These are phyloP conservation scores for Erethizon dorsatum DNA, from an alignment of 2,797 vertebrate species.

Conservation along the genomic window DNA sequence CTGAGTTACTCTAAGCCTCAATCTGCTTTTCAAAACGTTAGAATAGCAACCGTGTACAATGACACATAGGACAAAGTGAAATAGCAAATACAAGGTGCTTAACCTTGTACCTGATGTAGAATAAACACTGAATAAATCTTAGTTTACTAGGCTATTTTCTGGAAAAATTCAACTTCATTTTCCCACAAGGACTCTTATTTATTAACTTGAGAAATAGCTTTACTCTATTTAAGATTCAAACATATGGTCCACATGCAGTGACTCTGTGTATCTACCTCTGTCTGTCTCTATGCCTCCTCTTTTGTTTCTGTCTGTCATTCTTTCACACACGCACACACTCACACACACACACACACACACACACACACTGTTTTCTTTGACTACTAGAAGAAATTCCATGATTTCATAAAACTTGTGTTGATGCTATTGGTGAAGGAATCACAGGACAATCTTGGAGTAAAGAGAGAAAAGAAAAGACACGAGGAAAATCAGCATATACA, in stretches of 20 bases:
- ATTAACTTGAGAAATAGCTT: neutral
- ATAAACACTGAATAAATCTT: conserved; percentile 42
- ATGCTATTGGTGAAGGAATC: neutral
- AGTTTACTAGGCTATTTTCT: conserved; percentile 48
- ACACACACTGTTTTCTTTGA: neutral
- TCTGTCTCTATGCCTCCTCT: neutral
- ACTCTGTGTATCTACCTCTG: neutral
- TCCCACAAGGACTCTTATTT: neutral
- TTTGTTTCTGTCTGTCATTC: neutral
- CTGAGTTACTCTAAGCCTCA: neutral
- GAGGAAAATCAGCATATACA: neutral
- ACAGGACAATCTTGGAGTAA: neutral
- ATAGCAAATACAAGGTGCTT: neutral
- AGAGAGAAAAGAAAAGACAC: neutral
- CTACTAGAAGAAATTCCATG: neutral
- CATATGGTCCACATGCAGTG: neutral
- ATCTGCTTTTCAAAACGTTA: neutral
- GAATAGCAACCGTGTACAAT: neutral
- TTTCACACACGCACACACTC: neutral
- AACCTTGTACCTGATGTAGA: neutral
- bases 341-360: neutral
- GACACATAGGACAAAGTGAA: neutral
- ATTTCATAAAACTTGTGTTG: conserved; percentile 25
- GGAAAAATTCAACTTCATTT: neutral
- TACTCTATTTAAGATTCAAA: neutral